Evolutionary conservation across 2,888 invertebrate genomes (phyloP), one percentile per base, ranked within the genome.

Genomic region (Daptonema setosum): DNA sequence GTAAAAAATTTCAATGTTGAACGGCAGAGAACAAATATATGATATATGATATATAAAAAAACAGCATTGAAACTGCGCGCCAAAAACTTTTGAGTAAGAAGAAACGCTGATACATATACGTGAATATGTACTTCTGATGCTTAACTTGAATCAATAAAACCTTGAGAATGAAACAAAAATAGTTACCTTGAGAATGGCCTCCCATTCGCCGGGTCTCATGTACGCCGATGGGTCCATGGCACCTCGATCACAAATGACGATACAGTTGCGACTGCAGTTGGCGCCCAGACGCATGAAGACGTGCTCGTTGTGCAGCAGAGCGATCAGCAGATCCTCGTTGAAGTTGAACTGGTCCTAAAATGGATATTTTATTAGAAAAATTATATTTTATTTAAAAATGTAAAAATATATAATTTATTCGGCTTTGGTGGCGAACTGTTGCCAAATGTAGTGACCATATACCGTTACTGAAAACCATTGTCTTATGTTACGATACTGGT

Each of bases 211-310:
- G 22, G 51, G 29, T 11, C 58, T 30, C 41, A 67, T 67, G 60
- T 67, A 68, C 17, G 69, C 69, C 20, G 63, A 62, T 2, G 66
- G 65, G 54, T 68, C 65, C 63, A 65, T 65, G 30, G 63, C 60
- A 45, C 95, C 76, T 3, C 95, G 81, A 78, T 97, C 97, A 77
- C 95, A 97, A 70, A 97, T 93, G 66, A 97, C 87, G 65, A 97
- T 80, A 72, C 91, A 90, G 75, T 95, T 85, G 71, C 85, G 79
- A 59, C 78, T 79, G 68, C 83, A 83, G 29, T 83, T 80, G 68
- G 81, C 80, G 11, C 75, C 75, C 71, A 90, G 76, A 71, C 85
- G 83, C 72, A 88, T 86, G 60, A 55, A 52, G 57, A 60, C 50
- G 2, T 50, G 17, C 52, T 52, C 52, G 2, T 20, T 29, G 20